Evolutionary conservation across 2,113 vertebrate genomes (phyloP).

Genomic region (Upupa epops): DNA sequence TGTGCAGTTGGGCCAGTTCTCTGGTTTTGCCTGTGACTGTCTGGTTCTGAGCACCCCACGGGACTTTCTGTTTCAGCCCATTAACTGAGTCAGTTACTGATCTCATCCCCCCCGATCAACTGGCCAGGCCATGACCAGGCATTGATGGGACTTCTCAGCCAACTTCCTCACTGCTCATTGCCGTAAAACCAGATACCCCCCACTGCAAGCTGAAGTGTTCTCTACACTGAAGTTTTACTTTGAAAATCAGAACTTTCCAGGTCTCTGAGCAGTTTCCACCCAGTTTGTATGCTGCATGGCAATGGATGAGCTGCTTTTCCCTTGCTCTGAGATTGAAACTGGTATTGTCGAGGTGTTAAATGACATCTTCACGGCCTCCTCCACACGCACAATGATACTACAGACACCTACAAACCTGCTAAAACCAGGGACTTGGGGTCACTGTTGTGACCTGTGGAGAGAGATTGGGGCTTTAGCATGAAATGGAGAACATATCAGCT

Average conservation of each 20-base stretch:
- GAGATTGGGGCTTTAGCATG: background rate
- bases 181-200: background rate
- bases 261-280: background rate
- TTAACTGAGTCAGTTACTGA: too few species aligned
- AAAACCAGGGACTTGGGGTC: background rate
- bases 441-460: background rate
- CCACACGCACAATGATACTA: background rate
- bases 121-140: too few species aligned
- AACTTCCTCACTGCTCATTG: background rate
- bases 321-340: background rate
- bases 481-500: background rate
- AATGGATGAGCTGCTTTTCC: too few species aligned
- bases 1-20: too few species aligned
- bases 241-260: background rate
- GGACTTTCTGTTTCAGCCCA: too few species aligned
- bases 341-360: background rate
- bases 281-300: too few species aligned
- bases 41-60: too few species aligned
- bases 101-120: too few species aligned
- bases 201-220: background rate
- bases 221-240: background rate
- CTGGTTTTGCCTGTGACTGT: too few species aligned
- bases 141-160: background rate
- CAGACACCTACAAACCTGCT: background rate
- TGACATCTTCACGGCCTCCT: background rate